Evolutionary conservation across 2,113 vertebrate species (phyloP), one percentile per base, ranked within the genome.

Genomic region (Platysteira castanea): DNA sequence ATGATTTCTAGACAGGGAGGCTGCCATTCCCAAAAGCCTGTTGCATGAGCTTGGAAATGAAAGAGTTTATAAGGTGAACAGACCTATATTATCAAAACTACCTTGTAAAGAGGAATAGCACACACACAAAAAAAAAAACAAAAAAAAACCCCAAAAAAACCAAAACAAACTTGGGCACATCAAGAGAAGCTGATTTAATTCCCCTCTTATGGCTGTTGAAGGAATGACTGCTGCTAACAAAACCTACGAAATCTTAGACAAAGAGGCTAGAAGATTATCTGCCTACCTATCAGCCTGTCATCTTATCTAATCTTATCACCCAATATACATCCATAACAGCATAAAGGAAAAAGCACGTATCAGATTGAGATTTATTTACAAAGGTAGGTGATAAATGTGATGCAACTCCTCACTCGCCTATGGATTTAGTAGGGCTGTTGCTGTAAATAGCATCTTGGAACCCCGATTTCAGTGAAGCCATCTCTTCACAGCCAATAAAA

Each of bases 221-320:
- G 71, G 90, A 96, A 96, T 0, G 13, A 77, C 85, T 90, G 79
- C 85, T 67, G 59, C 74, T 93, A 91, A 69, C 74, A 93, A 94
- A 97, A 96, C 47, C 81, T 90, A 69, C 70, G 69, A 90, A 94
- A 84, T 39, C 79, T 87, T 77, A 90, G 35, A 90, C 84, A 86
- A 89, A 67, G 13, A 94, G 85, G 47, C 68, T 96, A 74, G 74
- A 76, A 81, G 78, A 94, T 87, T 95, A 95, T 95, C 92, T 91
- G 74, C 41, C 90, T 91, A 91, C 78, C 80, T 82, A 95, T 93
- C 93, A 89, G 76, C 64, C 83, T 88, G 85, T 84, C 93, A 74
- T 47, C 49, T 87, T 93, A 78, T 87, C 74, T 96, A 78, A 86
- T 88, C 95, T 93, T 84, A 94, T 91, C 88, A 82, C 50, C 28